Base-by-base conservation (phyloP, 2,797 vertebrate genomes). In the Brachymystax lenok region DNA sequence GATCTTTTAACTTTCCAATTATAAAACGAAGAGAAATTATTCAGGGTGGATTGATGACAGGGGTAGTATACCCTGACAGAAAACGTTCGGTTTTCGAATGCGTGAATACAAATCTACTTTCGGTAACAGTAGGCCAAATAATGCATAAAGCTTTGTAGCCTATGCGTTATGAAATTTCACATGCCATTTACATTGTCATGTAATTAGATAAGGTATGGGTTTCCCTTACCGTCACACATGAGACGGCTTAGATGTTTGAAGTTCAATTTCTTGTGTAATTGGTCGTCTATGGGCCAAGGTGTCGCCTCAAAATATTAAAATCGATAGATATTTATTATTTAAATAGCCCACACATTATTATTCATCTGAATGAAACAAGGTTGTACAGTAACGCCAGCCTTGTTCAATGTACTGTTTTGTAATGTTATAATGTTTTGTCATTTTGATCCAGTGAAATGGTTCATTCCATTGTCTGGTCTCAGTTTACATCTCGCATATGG, bases 401-500 rank as follows among this genome's bases (percentile, higher is more conserved):
- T 59, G 56, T 59, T 19, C 56, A 8, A 59, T 59, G 50, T 27
- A 35, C 35, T 24, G 24, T 24, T 24, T 24, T 24, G 24, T 24
- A 24, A 24, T 28, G 66, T 46, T 59, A 59, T 3, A 59, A 63
- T 52, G 12, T 59, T 56, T 21, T 59, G 17, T 74, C 0, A 59
- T 75, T 66, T 24, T 78, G 14, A 69, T 50, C 35, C 54, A 35
- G n/a, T 80, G 63, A 64, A 73, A 73, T 73, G 70, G 70, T 73
- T 63, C 50, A 24, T 74, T 79, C 77, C 77, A 71, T 79, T 71
- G 17, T 71, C 54, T 71, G 68, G 56, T 19, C 63, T 61, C 61
- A 17, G n/a, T 66, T 75, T n/a, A 27, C 46, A 70, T 46, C 24
- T 19, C 51, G 16, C 67, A 56, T 40, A 21, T 52, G 78, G 74